Percentiles rank a stretch among this genome's conserved stretches.
phyloP scores from a whole-genome alignment of 2,113 vertebrate species.

The Eonycteris spelaea region DNA sequence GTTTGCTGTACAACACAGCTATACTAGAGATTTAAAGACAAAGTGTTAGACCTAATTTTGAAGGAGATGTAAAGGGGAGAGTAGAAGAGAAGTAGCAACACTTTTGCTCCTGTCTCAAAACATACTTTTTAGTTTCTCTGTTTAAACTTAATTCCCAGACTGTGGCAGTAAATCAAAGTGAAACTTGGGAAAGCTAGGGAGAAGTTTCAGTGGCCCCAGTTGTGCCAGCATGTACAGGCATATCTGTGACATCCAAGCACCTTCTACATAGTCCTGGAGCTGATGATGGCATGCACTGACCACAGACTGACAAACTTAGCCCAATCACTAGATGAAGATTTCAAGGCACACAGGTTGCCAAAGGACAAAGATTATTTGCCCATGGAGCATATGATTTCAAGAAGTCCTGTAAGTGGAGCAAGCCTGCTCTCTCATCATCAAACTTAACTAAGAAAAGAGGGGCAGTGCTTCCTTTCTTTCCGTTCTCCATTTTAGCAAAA shows the following conservation, averaged over 20 bases:
- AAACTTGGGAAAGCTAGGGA: slow-evolving; percentile 44
- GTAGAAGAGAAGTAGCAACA: background rate
- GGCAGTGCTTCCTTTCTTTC: background rate
- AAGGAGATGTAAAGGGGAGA: background rate
- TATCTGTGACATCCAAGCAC: background rate
- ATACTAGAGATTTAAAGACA: slow-evolving; percentile 18
- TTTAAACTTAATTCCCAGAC: slow-evolving; percentile 67
- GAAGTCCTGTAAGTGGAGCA: background rate
- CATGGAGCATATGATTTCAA: background rate
- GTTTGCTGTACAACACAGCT: slow-evolving; percentile 60
- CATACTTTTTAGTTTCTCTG: slow-evolving; percentile 45
- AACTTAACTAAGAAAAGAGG: background rate
- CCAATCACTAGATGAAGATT: background rate
- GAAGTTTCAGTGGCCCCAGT: slow-evolving; percentile 49
- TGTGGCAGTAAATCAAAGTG: slow-evolving; percentile 62
- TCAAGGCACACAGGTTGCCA: background rate
- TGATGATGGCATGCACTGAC: background rate
- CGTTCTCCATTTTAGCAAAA: background rate
- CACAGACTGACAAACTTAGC: background rate
- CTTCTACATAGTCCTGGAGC: background rate
- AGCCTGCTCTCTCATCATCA: background rate
- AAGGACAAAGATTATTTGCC: background rate
- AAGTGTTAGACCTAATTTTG: background rate
- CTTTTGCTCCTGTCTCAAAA: slow-evolving; percentile 63
- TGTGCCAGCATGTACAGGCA: background rate